Conservation (phyloP, 2,113 vertebrate species). For the Tragelaphus strepsiceros region DNA sequence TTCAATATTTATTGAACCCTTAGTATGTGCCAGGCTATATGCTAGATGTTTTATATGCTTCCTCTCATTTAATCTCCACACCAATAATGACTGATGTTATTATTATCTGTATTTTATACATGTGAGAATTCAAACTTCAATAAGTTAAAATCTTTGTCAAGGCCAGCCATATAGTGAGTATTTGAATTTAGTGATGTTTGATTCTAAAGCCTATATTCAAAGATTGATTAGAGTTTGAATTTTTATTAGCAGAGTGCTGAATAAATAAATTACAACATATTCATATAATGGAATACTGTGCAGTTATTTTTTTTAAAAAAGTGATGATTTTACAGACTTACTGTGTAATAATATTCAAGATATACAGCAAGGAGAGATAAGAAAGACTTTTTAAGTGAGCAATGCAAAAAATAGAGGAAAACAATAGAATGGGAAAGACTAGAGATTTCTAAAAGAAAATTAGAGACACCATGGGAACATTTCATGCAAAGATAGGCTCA, state of each 20-base stretch:
- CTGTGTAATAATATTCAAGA: neutral
- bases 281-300: neutral
- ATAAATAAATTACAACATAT: constrained; percentile 32
- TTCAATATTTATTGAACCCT: neutral
- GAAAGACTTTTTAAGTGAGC: constrained; percentile 9
- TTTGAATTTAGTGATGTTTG: constrained; percentile 8
- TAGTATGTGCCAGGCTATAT: neutral
- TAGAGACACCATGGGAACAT: neutral
- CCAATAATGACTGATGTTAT: neutral
- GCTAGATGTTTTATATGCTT: constrained; percentile 1
- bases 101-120: constrained; percentile 3
- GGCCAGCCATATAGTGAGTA: neutral
- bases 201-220: constrained; percentile 37
- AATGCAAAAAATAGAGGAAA: neutral
- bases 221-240: constrained; percentile 22
- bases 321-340: neutral
- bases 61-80: constrained; percentile 9
- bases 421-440: neutral
- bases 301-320: neutral
- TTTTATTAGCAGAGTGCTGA: neutral
- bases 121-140: constrained; percentile 31
- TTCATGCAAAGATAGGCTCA: neutral
- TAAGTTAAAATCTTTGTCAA: constrained; percentile 31
- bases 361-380: neutral
- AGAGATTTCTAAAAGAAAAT: neutral